Percentiles rank a stretch among this genome's conserved stretches.
Evolutionary conservation across 2,888 invertebrate species (phyloP).

Genomic region (Andrena minutula): DNA sequence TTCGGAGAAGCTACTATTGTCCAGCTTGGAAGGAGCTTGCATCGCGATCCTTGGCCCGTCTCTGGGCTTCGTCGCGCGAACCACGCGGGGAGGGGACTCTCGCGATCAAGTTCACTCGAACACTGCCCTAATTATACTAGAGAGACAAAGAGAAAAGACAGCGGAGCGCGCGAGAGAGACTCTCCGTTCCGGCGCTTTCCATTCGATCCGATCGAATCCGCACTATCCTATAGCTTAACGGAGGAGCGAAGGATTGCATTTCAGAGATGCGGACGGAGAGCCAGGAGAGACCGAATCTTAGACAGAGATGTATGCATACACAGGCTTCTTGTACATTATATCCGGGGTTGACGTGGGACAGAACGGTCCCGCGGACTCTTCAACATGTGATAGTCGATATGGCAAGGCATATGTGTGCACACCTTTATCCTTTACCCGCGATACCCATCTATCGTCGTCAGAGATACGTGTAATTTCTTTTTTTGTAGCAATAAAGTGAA

Average conservation of each 20-base stretch:
- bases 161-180: neutral
- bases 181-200: neutral
- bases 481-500: slow-evolving; percentile 80
- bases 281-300: neutral
- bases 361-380: slow-evolving; percentile 63
- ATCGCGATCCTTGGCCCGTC: neutral
- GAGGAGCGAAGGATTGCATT: neutral
- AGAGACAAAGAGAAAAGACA: slow-evolving; percentile 10
- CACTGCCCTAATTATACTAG: slow-evolving; percentile 42
- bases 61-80: neutral
- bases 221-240: neutral
- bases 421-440: slow-evolving; percentile 77
- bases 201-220: neutral
- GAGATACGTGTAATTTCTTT: slow-evolving; percentile 74
- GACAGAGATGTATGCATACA: slow-evolving; percentile 7
- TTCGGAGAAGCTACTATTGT: neutral
- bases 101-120: slow-evolving; percentile 15
- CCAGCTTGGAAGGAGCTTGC: neutral
- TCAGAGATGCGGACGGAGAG: neutral
- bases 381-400: slow-evolving; percentile 79
- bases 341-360: slow-evolving; percentile 39
- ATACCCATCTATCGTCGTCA: slow-evolving; percentile 70
- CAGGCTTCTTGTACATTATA: slow-evolving; percentile 61
- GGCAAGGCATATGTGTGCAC: slow-evolving; percentile 77
- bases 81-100: neutral